Percentiles rank a stretch among this genome's conserved stretches.
These are phyloP conservation scores for Geophilus truncorum DNA, from an alignment of 2,888 invertebrate genomes.

Conservation along the genomic window DNA sequence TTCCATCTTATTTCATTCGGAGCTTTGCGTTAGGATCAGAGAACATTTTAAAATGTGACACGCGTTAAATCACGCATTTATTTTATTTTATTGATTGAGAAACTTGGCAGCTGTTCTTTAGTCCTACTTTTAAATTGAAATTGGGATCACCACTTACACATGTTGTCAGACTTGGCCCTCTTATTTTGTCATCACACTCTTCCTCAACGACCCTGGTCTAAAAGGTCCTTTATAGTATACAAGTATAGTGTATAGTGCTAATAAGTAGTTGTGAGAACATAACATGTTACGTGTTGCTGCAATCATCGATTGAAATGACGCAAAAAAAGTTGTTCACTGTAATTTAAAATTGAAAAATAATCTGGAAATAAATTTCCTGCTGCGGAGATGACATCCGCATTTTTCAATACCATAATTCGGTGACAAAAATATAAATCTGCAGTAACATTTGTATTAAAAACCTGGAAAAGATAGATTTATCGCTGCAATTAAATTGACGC, in stretches of 20 bases:
- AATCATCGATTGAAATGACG: not conserved
- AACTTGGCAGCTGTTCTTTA: constrained; percentile 4
- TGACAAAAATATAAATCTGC: too few relatives aligned
- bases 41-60: not conserved
- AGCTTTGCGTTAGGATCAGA: too few relatives aligned
- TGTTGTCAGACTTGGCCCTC: not conserved
- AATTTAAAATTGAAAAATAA: not conserved
- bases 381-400: too few relatives aligned
- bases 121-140: not conserved
- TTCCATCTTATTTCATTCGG: too few relatives aligned
- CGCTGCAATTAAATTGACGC: too few relatives aligned
- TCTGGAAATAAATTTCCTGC: not conserved
- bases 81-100: not conserved
- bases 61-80: not conserved
- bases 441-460: too few relatives aligned
- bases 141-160: not conserved
- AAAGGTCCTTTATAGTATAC: not conserved
- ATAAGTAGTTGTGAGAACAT: not conserved
- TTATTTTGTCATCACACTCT: not conserved
- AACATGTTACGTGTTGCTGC: not conserved
- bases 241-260: not conserved
- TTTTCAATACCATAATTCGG: too few relatives aligned
- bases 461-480: too few relatives aligned
- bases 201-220: not conserved
- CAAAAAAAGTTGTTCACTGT: not conserved